A percentile compares a stretch with the other conserved stretches of the same genome.
These are phyloP conservation scores for Plagiodera versicolora DNA, from an alignment of 2,888 invertebrate genomes.

Conservation along the genomic window DNA sequence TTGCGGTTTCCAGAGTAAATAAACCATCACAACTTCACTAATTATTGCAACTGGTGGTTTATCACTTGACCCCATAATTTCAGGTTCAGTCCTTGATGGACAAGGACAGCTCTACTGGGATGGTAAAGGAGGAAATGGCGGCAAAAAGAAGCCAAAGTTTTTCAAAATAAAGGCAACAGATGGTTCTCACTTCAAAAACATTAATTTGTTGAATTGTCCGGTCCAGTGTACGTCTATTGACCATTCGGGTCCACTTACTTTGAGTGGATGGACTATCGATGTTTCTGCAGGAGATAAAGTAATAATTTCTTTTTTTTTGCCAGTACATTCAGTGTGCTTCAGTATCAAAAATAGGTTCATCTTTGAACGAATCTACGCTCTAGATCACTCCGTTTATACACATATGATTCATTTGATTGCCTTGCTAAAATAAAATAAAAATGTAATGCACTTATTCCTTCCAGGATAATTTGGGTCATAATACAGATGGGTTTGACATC, in stretches of 20 bases:
- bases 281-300: conserved; percentile 32
- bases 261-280: conserved; percentile 31
- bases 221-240: conserved; percentile 28
- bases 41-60: no score
- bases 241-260: conserved; percentile 22
- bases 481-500: conserved; percentile 33
- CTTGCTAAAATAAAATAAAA: no score
- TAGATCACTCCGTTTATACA: no score
- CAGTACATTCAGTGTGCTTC: no score
- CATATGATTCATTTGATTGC: no score
- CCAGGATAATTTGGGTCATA: conserved; percentile 19
- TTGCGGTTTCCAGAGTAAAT: no score
- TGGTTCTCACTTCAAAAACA: conserved; percentile 27
- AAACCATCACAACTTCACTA: no score
- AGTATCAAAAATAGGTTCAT: no score
- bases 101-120: conserved; percentile 35
- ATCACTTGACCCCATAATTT: background rate
- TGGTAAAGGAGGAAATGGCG: conserved; percentile 30
- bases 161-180: conserved; percentile 30
- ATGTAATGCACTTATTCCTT: no score
- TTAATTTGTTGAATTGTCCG: conserved; percentile 31
- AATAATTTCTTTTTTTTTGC: conserved; percentile 6
- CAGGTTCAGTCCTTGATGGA: conserved; percentile 29
- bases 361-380: no score
- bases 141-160: conserved; percentile 31